Evolutionary conservation across 2,888 invertebrate species (phyloP), one percentile per base, ranked within the genome.

Genomic region (Nineta flava): DNA sequence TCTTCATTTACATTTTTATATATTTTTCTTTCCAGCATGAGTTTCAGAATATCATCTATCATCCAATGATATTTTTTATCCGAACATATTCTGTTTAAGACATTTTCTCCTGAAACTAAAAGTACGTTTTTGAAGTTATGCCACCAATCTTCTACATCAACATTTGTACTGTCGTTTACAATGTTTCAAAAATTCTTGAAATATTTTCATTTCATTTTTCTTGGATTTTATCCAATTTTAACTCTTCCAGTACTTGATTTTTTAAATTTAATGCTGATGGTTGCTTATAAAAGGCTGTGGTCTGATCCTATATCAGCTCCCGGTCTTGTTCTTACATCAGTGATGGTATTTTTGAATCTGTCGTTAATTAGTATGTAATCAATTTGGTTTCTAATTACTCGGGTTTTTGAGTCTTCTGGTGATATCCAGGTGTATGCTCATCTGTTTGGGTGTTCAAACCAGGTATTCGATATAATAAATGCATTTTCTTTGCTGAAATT

Each of bases 371-470:
- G 6, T 10, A 41, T 41, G n/a, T n/a, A n/a, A n/a, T n/a, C n/a
- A n/a, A n/a, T n/a, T n/a, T n/a, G n/a, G n/a, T n/a, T n/a, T n/a
- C 41, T 41, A 13, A 41, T 15, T 41, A 41, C 12, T 9, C 13
- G n/a, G 7, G 6, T 41, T 41, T n/a, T 7, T 9, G 41, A 41
- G 13, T 41, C 41, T 41, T 41, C n/a, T n/a, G n/a, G n/a, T n/a
- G n/a, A n/a, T n/a, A n/a, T 21, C 5, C 52, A 51, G 38, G 57
- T 48, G 52, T 54, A 41, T 41, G 12, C 6, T 41, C 41, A 9
- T 41, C 41, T 41, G n/a, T 41, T 15, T 41, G 41, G 41, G 6
- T 10, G 13, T 15, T 41, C 7, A 41, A 41, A 41, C 16, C 6
- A 7, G 9, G 41, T 41, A 13, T 41, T 41, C 9, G 7, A 9